Base-by-base conservation (phyloP, 2,888 invertebrate genomes). In the Metalampra italica region DNA sequence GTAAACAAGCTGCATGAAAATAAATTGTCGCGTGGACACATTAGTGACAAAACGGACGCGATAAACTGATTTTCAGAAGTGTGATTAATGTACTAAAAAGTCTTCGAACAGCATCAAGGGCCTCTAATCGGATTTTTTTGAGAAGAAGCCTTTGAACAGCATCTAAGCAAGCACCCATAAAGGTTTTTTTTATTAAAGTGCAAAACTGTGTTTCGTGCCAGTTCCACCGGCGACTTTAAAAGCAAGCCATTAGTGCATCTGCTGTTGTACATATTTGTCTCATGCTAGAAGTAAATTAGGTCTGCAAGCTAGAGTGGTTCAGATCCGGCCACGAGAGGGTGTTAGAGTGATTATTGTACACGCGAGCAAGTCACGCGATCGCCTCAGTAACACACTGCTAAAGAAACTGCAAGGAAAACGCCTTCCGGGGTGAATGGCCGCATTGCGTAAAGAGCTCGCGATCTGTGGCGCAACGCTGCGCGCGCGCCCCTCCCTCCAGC, bases 361-460 rank as follows among this genome's bases (percentile, higher is more conserved):
- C 79, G 86, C 82, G 72, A 85, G 60, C 74, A 54, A 74, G 80
- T 82, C 88, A 89, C 86, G 88, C 88, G 82, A 88, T 71, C 72
- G 78, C 75, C 80, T 75, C 80, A 83, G 76, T 83, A 87, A 84
- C 85, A 85, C 73, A 86, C 78, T 83, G 80, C 66, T 82, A 82
- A 84, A 87, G 87, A 86, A 87, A 86, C 85, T 77, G 78, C 72
- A 71, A 84, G 85, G 87, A 86, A 87, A 89, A 85, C 78, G 83
- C 75, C 87, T 89, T 88, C 89, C 89, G 89, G 88, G 89, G 88
- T 89, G 78, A 89, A 87, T 62, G 86, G 75, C 83, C 87, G 74
- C 68, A 83, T 89, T 89, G 89, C 88, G 87, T 86, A 88, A 88
- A 87, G 73, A 71, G 74, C 56, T 36, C 53, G 53, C 14, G n/a